Conservation (phyloP, 2,797 vertebrate species). For the Pseudocheirus occidentalis region DNA sequence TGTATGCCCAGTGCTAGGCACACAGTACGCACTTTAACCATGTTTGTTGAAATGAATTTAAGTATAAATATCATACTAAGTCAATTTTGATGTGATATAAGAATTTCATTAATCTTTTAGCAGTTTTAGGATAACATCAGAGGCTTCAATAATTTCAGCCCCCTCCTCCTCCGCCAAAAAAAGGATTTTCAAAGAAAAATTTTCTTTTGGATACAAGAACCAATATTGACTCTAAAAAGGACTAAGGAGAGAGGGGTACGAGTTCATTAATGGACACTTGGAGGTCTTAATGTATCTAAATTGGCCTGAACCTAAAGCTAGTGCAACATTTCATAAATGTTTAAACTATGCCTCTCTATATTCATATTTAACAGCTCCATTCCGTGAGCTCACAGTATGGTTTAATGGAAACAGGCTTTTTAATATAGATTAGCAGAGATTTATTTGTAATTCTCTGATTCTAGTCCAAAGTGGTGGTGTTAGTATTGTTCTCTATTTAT, state of each 20-base stretch:
- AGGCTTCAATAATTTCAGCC: not conserved
- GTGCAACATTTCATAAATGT: conserved; percentile 76
- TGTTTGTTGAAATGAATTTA: not conserved
- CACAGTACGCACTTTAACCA: not conserved
- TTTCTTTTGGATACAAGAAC: conserved; percentile 52
- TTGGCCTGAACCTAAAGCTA: conserved; percentile 65
- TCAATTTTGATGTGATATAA: conserved; percentile 26
- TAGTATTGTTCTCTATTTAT: conserved; percentile 36
- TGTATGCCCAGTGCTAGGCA: not conserved
- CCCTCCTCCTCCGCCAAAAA: not conserved
- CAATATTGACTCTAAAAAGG: conserved; percentile 23
- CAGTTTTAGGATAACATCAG: not conserved
- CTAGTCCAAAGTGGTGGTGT: conserved; percentile 4
- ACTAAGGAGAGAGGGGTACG: not conserved
- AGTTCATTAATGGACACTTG: conserved; percentile 65
- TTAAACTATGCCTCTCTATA: conserved; percentile 72
- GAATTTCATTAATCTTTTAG: not conserved
- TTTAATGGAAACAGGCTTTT: conserved; percentile 63
- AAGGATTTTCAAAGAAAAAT: conserved; percentile 54
- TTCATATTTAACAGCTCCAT: conserved; percentile 74
- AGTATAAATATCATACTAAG: not conserved
- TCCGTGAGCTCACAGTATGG: conserved; percentile 69
- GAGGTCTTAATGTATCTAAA: conserved; percentile 76
- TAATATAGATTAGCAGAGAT: conserved; percentile 60
- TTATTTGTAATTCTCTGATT: conserved; percentile 53